phyloP scores from a whole-genome alignment of 2,888 invertebrate genomes.

The Cheilosia urbana region DNA sequence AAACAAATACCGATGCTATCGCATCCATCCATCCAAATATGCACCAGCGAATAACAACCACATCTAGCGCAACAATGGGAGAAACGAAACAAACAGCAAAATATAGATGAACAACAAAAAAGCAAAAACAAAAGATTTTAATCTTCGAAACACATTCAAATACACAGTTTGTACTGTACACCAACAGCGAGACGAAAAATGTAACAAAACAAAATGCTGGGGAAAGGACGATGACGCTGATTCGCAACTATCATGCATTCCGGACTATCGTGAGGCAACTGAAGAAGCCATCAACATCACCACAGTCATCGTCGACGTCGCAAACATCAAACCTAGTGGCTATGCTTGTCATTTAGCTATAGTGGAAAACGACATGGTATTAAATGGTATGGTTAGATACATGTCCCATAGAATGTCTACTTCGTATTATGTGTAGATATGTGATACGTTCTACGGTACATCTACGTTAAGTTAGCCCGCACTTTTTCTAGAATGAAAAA shows the following conservation, averaged over 20 bases:
- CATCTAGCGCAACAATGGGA: conserved; percentile 35
- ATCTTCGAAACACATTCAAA: conserved; percentile 54
- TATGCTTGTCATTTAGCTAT: conserved; percentile 1
- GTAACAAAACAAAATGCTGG: conserved; percentile 10
- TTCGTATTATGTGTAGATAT: too few species aligned
- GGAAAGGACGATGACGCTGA: conserved; percentile 8
- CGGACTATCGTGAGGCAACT: conserved; percentile 16
- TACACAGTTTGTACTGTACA: neutral
- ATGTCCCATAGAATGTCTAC: neutral
- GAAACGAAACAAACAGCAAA: conserved; percentile 32
- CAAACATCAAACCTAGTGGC: conserved; percentile 17
- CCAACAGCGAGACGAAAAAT: conserved; percentile 14
- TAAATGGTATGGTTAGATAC: neutral
- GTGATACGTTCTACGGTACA: too few species aligned
- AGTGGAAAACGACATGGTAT: neutral
- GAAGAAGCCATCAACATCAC: conserved; percentile 17
- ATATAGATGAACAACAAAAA: conserved; percentile 7
- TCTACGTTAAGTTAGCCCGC: too few species aligned
- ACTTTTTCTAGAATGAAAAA: too few species aligned
- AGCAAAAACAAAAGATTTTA: conserved; percentile 62
- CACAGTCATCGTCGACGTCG: neutral
- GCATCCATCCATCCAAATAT: conserved; percentile 39
- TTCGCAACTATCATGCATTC: conserved; percentile 27
- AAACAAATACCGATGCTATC: conserved; percentile 11
- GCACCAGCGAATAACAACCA: conserved; percentile 54